Base-by-base conservation (phyloP, 2,797 vertebrate species). In the Enteromius trimaculatus region DNA sequence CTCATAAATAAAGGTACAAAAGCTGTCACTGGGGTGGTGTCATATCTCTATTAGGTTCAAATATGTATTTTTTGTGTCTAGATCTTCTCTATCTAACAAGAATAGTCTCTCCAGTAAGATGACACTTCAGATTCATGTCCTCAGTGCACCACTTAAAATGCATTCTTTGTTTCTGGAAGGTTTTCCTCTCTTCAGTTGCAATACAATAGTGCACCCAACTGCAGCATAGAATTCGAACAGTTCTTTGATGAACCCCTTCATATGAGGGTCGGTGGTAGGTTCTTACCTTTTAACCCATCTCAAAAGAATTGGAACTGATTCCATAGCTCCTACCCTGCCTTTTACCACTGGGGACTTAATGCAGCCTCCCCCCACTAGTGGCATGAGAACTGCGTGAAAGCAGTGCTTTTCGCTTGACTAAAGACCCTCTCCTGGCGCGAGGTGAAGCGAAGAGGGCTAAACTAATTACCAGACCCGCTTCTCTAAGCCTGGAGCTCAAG, bases 401-500 rank as follows among this genome's bases (percentile, higher is more conserved):
- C 91, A 89, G 90, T 88, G 44, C 1, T 19, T 81, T 85, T 93
- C 91, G 88, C 91, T 83, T 79, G 88, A 86, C 88, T 84, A 92
- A 90, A 93, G 89, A 90, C 69, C 87, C 88, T 90, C 89, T 92
- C 88, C 89, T 94, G 92, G 93, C 89, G 88, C 60, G 71, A 89
- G 86, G 88, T 83, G 88, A 89, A 90, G 89, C 89, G 87, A 89
- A 80, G 68, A 89, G 88, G 90, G 90, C 89, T 93, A 94, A 94
- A 93, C 92, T 94, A 94, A 95, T 95, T 95, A 94, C 91, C 89
- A 88, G 89, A 85, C 85, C 89, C 65, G 70, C 53, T 89, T 60
- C 90, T 90, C 89, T 91, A 91, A 94, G 92, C 92, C 89, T 86
- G 83, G 86, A 89, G 90, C 91, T 94, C 93, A 92, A 70, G 82